Conservation (phyloP, 1,140 invertebrate genomes). For the Drosophila pruinosa region DNA sequence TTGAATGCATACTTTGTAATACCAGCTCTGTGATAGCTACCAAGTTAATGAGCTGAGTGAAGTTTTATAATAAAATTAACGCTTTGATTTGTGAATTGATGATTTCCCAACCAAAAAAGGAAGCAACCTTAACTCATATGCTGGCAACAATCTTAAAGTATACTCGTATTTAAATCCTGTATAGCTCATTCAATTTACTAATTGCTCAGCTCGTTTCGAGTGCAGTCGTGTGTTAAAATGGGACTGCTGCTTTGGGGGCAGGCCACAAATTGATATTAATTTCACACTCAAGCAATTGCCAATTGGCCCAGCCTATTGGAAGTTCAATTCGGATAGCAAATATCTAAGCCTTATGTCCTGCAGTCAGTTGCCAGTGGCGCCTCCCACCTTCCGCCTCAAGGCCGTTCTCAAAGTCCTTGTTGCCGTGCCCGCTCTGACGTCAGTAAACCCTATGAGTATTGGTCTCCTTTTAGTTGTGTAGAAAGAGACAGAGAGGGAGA, state of each 20-base stretch:
- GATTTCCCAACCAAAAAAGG: no score
- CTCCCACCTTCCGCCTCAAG: conserved; percentile 24
- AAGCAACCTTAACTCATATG: no score
- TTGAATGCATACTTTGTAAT: no score
- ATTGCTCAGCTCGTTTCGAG: conserved; percentile 24
- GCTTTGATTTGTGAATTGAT: no score
- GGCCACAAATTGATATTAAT: conserved; percentile 54
- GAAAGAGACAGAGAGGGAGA: neutral
- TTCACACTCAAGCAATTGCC: conserved; percentile 66
- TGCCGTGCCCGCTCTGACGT: conserved; percentile 49
- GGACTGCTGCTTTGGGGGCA: neutral
- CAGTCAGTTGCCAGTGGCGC: neutral
- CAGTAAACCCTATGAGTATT: conserved; percentile 25
- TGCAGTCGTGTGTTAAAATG: conserved; percentile 31
- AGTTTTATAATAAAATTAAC: no score
- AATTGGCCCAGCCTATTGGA: conserved; percentile 43
- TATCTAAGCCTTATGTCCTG: conserved; percentile 8
- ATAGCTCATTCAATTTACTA: conserved; percentile 28
- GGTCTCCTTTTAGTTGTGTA: neutral
- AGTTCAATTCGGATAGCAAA: conserved; percentile 22
- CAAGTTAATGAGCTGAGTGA: no score
- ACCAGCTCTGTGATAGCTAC: no score
- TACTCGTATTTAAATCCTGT: conserved; percentile 8
- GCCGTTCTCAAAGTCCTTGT: conserved; percentile 33
- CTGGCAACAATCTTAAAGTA: no score